These are phyloP conservation scores for Pomatorhinus ruficollis DNA, from an alignment of 2,113 vertebrate genomes.

Conservation along the genomic window DNA sequence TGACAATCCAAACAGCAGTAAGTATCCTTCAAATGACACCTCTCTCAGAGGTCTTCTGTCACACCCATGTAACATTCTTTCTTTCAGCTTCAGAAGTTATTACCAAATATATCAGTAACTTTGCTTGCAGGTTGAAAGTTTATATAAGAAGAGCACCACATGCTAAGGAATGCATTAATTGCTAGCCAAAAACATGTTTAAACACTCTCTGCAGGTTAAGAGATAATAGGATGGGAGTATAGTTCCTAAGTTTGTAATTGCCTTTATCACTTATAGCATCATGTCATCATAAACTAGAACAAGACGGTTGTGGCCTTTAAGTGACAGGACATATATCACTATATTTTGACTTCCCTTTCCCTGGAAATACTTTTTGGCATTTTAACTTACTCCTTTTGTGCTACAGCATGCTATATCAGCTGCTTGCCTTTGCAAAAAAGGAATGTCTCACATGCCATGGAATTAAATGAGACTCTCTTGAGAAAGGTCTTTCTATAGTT, in stretches of 20 bases:
- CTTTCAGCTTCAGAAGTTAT: not conserved
- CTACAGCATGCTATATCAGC: conserved; percentile 20
- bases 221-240: not conserved
- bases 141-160: not conserved
- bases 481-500: conserved; percentile 37
- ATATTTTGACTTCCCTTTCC: conserved; percentile 44
- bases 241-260: conserved; percentile 19
- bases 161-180: not conserved
- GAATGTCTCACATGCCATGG: not conserved
- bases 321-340: conserved; percentile 3
- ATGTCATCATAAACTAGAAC: not conserved
- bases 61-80: not conserved
- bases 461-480: conserved; percentile 1
- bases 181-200: not conserved
- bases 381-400: conserved; percentile 12
- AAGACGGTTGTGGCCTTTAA: conserved; percentile 24
- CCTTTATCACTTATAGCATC: not conserved
- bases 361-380: conserved; percentile 33
- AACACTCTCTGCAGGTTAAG: not conserved
- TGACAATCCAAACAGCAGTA: conserved; percentile 97
- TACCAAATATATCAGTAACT: not conserved
- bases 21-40: conserved; percentile 64
- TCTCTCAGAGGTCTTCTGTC: not conserved
- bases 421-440: conserved; percentile 23
- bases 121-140: not conserved